These are phyloP conservation scores for Drosophila suzukii DNA, from an alignment of 1,140 invertebrate genomes.

Conservation along the genomic window DNA sequence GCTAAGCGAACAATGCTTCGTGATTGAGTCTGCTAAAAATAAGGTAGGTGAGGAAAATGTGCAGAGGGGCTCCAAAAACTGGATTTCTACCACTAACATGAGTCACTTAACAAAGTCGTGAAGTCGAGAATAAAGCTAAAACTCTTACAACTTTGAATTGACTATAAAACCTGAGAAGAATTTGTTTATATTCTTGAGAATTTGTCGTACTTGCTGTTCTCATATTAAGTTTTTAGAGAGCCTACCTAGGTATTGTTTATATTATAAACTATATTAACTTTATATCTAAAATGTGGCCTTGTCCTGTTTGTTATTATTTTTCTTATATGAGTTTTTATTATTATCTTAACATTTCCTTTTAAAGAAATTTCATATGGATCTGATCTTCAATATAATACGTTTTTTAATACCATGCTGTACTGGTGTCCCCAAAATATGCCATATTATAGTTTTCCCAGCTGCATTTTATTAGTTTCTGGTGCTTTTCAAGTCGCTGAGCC, in stretches of 20 bases:
- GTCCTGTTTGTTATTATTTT: background rate
- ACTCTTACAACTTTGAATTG: slow-evolving; percentile 28
- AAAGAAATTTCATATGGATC: background rate
- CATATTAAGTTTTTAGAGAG: background rate
- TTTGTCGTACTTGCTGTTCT: background rate
- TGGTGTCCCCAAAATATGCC: background rate
- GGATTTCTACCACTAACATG: slow-evolving; percentile 33
- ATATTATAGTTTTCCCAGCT: background rate
- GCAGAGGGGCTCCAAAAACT: slow-evolving; percentile 21
- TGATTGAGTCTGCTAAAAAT: slow-evolving; percentile 43
- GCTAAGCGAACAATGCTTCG: slow-evolving; percentile 37
- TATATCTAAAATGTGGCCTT: background rate
- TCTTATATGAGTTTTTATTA: background rate
- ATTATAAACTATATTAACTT: no score
- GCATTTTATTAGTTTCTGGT: slow-evolving; percentile 29
- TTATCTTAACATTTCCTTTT: background rate
- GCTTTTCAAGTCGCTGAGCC: background rate
- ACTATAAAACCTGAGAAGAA: slow-evolving; percentile 20
- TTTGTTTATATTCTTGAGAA: slow-evolving; percentile 24
- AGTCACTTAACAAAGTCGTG: slow-evolving; percentile 38
- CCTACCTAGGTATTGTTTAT: background rate
- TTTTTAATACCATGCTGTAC: background rate
- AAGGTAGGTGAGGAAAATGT: background rate
- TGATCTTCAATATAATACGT: no score
- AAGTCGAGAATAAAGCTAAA: slow-evolving; percentile 19